Evolutionary conservation across 2,113 vertebrate genomes (phyloP).

Genomic region (Centropristis striata): DNA sequence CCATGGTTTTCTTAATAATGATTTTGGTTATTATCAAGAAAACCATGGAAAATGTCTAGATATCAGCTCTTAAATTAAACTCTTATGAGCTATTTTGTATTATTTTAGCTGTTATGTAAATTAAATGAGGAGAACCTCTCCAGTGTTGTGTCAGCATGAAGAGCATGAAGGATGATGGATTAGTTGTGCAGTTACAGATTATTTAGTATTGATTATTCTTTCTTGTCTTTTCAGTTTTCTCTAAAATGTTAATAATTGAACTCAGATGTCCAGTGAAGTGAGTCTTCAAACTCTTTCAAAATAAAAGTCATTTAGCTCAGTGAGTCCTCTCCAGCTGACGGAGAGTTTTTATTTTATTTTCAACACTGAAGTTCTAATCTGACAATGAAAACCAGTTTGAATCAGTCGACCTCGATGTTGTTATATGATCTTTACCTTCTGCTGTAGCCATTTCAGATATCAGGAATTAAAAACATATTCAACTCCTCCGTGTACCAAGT

Average conservation of each 20-base stretch:
- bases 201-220: not conserved
- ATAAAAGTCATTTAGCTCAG: not conserved
- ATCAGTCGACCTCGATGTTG: conserved; percentile 52
- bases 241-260: not conserved
- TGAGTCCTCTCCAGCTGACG: conserved; percentile 3
- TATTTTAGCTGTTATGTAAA: too few relatives aligned
- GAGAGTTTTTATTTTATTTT: not conserved
- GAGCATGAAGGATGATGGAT: not conserved
- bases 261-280: not conserved
- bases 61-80: too few relatives aligned
- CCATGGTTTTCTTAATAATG: too few relatives aligned
- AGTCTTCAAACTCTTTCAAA: not conserved
- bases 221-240: not conserved
- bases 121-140: not conserved
- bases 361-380: conserved; percentile 18
- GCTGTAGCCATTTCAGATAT: conserved; percentile 62
- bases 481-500: conserved; percentile 2
- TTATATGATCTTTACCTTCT: conserved; percentile 49
- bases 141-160: not conserved
- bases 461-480: conserved; percentile 61
- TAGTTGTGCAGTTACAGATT: not conserved
- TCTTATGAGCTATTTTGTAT: too few relatives aligned
- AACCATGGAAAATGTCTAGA: too few relatives aligned
- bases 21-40: too few relatives aligned
- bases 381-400: conserved; percentile 36